Percentiles rank a stretch among this genome's conserved stretches.
These are phyloP conservation scores for Panagrolaimus sp. DNA, from an alignment of 1,140 invertebrate species.

Conservation along the genomic window DNA sequence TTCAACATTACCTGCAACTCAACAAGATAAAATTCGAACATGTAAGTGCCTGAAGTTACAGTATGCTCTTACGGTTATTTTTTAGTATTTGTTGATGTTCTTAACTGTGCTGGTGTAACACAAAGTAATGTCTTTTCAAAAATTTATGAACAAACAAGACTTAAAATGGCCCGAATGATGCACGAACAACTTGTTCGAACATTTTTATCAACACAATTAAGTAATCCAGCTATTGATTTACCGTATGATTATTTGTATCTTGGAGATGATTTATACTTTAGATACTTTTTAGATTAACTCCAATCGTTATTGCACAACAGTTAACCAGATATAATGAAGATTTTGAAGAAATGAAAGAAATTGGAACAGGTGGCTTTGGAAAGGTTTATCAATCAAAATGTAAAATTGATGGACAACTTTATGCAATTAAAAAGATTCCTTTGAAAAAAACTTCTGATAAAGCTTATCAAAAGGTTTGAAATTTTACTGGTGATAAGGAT, in stretches of 20 bases:
- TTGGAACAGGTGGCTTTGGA: conserved; percentile 72
- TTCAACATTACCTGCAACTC: background rate
- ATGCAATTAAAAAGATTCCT: conserved; percentile 76
- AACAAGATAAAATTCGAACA: background rate
- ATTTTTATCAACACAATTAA: background rate
- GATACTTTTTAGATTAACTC: background rate
- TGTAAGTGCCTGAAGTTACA: too few relatives aligned
- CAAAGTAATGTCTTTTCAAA: background rate
- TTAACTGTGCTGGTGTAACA: background rate
- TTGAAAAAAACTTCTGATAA: conserved; percentile 63
- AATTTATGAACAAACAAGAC: background rate
- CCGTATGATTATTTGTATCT: background rate
- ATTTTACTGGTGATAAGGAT: background rate
- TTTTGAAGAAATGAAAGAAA: conserved; percentile 70
- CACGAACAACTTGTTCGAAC: background rate
- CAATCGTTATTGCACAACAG: background rate
- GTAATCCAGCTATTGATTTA: background rate
- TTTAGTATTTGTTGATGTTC: background rate
- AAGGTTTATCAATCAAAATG: conserved; percentile 65
- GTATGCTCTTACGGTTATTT: too few relatives aligned
- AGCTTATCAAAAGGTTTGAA: conserved; percentile 24
- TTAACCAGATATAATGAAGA: conserved; percentile 68
- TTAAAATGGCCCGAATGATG: background rate
- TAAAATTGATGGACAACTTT: conserved; percentile 71
- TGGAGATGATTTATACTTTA: background rate